Evolutionary conservation across 1,140 invertebrate genomes (phyloP).

Genomic region (Drosophila paulistorum): DNA sequence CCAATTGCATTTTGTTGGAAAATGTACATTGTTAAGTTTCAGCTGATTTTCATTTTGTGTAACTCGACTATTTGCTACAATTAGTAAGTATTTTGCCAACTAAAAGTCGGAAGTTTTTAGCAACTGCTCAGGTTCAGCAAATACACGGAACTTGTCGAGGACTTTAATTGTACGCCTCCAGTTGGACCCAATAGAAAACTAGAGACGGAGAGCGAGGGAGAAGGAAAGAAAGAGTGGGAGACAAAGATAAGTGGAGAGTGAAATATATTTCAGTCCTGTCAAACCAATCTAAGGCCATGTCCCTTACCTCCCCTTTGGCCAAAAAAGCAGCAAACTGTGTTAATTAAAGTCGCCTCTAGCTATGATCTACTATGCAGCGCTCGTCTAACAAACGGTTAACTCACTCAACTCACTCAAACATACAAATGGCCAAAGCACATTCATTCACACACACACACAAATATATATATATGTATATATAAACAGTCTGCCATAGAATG

Average conservation of each 20-base stretch:
- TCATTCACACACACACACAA: neutral
- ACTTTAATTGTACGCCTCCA: constrained; percentile 48
- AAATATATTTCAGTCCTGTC: constrained; percentile 9
- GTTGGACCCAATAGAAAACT: neutral
- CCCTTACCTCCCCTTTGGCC: neutral
- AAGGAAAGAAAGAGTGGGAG: neutral
- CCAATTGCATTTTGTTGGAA: constrained; percentile 6
- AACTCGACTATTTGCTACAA: constrained; percentile 50
- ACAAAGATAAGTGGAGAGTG: neutral
- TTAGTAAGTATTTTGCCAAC: constrained; percentile 24
- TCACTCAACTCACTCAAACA: constrained; percentile 8
- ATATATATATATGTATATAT: neutral
- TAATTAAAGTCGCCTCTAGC: constrained; percentile 43
- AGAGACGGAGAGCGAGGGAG: neutral
- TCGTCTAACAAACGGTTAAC: constrained; percentile 9
- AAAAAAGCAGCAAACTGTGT: constrained; percentile 21
- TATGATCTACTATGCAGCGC: constrained; percentile 24
- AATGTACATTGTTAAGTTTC: constrained; percentile 7
- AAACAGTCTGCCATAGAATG: constrained; percentile 34
- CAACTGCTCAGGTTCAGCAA: constrained; percentile 34
- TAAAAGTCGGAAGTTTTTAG: constrained; percentile 1
- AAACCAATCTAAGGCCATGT: constrained; percentile 27
- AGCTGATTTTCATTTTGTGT: constrained; percentile 28
- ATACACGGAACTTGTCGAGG: constrained; percentile 48
- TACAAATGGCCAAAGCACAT: neutral